Percentiles rank a stretch among this genome's conserved stretches.
These are phyloP conservation scores for Lepidurus arcticus DNA, from an alignment of 1,140 invertebrate species.

Conservation along the genomic window DNA sequence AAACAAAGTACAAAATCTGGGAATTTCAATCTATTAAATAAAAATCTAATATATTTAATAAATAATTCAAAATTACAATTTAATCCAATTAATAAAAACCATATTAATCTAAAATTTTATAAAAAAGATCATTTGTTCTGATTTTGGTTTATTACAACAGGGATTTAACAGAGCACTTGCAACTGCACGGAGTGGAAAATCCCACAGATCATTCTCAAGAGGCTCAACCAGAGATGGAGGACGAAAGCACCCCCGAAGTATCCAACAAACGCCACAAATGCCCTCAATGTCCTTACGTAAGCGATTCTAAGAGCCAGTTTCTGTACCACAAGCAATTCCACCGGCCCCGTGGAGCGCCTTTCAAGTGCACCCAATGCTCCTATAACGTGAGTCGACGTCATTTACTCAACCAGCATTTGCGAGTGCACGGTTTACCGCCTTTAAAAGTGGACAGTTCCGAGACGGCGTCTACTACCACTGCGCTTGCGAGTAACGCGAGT, in stretches of 20 bases:
- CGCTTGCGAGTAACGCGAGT: slow-evolving; percentile 3
- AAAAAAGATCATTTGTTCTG: not conserved
- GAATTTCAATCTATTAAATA: too few relatives aligned
- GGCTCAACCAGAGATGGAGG: slow-evolving; percentile 27
- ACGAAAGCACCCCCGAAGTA: not conserved
- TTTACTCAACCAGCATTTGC: slow-evolving; percentile 67
- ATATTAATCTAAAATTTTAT: not conserved
- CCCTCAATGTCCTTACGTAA: slow-evolving; percentile 67
- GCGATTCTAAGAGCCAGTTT: slow-evolving; percentile 74
- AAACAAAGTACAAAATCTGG: not conserved
- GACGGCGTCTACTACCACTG: not conserved
- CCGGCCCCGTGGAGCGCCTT: slow-evolving; percentile 61
- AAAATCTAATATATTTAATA: not conserved
- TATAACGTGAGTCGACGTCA: slow-evolving; percentile 76
- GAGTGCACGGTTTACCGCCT: slow-evolving; percentile 60
- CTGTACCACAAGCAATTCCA: slow-evolving; percentile 81
- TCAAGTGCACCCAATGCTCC: slow-evolving; percentile 70
- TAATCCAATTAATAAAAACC: not conserved
- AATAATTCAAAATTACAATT: not conserved
- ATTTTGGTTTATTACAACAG: slow-evolving; percentile 37
- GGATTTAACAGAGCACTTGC: slow-evolving; percentile 42
- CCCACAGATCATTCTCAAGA: slow-evolving; percentile 42
- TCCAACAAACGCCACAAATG: slow-evolving; percentile 58
- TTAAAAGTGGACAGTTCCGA: slow-evolving; percentile 8
- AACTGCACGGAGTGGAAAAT: slow-evolving; percentile 43